A percentile compares a stretch with the other conserved stretches of the same genome.
Conservation (phyloP, 2,113 vertebrate genomes). For the Hyperopisus bebe region DNA sequence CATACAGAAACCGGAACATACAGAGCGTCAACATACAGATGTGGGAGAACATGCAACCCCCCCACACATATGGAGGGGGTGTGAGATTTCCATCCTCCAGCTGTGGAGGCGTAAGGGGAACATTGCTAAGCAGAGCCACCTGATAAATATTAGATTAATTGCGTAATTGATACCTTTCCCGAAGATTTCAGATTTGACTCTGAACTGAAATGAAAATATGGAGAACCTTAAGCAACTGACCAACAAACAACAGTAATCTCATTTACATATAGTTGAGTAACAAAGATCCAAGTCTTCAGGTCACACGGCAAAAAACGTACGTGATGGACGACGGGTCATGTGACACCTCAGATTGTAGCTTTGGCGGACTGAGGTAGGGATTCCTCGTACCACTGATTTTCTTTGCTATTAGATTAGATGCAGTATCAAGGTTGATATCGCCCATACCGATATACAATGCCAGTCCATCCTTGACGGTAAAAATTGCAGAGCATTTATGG, state of each 20-base stretch:
- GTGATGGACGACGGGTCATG: not conserved
- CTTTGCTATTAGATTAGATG: not conserved
- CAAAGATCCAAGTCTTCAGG: not conserved
- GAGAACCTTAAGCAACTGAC: not conserved
- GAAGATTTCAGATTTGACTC: not conserved
- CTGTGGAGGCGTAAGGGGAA: not conserved
- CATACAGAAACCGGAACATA: not conserved
- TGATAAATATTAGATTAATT: not conserved
- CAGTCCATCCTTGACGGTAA: not conserved
- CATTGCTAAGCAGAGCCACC: not conserved
- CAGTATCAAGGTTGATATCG: not conserved
- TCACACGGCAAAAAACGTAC: not conserved
- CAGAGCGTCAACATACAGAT: not conserved
- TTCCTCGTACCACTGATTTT: not conserved
- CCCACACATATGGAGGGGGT: not conserved
- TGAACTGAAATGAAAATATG: not conserved
- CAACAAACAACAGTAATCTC: not conserved
- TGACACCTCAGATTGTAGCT: not conserved
- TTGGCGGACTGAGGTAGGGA: not conserved
- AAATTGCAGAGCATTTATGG: not conserved
- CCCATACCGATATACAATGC: not conserved
- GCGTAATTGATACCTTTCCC: not conserved
- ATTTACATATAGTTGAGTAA: not conserved
- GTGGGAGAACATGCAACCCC: not conserved
- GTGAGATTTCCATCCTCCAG: not conserved